Base-by-base conservation (phyloP, 2,888 invertebrate species). In the Erpobdella octoculata region DNA sequence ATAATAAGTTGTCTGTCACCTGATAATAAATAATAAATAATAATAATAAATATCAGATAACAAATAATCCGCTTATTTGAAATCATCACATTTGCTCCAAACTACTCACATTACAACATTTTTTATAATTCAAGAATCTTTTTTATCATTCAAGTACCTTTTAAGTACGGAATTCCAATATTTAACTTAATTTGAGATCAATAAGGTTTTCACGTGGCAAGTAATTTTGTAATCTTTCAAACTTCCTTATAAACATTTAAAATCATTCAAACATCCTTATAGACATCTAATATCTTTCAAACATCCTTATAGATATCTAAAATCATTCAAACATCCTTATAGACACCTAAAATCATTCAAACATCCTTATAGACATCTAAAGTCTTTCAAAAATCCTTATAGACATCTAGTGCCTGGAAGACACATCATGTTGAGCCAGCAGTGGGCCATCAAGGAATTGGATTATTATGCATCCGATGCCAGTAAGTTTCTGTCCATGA, bases 341-440 rank as follows among this genome's bases (percentile, higher is more conserved):
- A 53, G 4, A 25, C 1, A n/a, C 28, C 28, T 53, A 64, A 67
- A 33, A 41, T 41, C 41, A 12, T 41, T 41, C 18, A 9, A 41
- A 18, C 9, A 12, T 9, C 18, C 9, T 41, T 41, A 18, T 41
- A 18, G 18, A 41, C 9, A 41, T 41, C 41, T 18, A 8, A 15
- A 6, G 4, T 1, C 28, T 8, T 53, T 53, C 21, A 25, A 53
- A 53, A 2, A 25, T n/a, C 12, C 70, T 76, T 25, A 21, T 75
- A 91, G 91, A 80, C 89, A 93, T 81, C 86, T 96, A 76, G 86
- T 89, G 78, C 90, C 91, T 0, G 90, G 90, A 79, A 87, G 89
- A 25, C 91, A 91, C 83, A 87, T 91, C 33, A 89, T 90, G 89
- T 86, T 89, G 71, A 90, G 90, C n/a, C 90, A 91, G 83, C 86